These are phyloP conservation scores for Sialis lutaria DNA, from an alignment of 2,888 invertebrate genomes.

Conservation along the genomic window DNA sequence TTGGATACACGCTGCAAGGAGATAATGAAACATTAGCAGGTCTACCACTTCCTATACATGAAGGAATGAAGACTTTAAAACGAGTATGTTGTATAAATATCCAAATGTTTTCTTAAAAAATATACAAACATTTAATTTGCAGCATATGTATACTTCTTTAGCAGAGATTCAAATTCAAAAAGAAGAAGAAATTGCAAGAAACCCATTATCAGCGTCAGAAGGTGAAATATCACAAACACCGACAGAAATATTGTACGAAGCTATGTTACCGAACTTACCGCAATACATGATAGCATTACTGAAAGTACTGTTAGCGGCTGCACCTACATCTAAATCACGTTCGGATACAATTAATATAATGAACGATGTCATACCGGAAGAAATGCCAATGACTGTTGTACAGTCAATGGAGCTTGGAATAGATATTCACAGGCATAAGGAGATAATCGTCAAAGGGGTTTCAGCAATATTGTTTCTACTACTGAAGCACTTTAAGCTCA, in stretches of 20 bases:
- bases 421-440: constrained; percentile 96
- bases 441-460: constrained; percentile 93
- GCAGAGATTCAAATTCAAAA: constrained; percentile 82
- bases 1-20: constrained; percentile 78
- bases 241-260: constrained; percentile 78
- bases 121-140: constrained; percentile 16
- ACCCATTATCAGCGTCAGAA: constrained; percentile 77
- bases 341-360: constrained; percentile 96
- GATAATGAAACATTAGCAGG: constrained; percentile 85
- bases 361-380: constrained; percentile 93
- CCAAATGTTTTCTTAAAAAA: not conserved
- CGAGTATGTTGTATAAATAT: constrained; percentile 26
- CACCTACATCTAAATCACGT: constrained; percentile 97
- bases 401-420: constrained; percentile 91
- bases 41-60: constrained; percentile 90
- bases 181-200: constrained; percentile 80
- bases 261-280: constrained; percentile 89
- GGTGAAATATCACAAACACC: constrained; percentile 63
- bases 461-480: constrained; percentile 78
- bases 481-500: constrained; percentile 91
- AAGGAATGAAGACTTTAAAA: constrained; percentile 81
- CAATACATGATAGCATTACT: constrained; percentile 95
- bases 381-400: constrained; percentile 92
- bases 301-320: constrained; percentile 92
- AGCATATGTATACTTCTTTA: constrained; percentile 87